These are phyloP conservation scores for Meandrusa payeni DNA, from an alignment of 2,888 invertebrate genomes.

Conservation along the genomic window DNA sequence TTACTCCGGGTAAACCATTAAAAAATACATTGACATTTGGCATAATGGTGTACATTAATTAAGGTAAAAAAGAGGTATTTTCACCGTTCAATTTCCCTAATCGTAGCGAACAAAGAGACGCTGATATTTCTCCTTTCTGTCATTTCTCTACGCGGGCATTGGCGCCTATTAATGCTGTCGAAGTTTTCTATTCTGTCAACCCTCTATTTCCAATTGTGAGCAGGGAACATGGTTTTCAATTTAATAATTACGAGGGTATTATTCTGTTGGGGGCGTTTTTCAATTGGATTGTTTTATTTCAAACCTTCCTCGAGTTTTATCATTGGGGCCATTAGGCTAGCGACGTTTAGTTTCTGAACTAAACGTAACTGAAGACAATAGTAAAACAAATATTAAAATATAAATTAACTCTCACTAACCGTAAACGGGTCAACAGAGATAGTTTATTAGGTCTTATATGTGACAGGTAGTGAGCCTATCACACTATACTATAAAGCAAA, in stretches of 20 bases:
- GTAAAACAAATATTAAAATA: too few species aligned
- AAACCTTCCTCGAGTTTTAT: constrained; percentile 51
- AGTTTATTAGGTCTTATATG: too few species aligned
- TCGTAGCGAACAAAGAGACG: neutral
- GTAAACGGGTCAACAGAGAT: too few species aligned
- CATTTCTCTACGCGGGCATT: neutral
- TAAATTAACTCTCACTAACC: too few species aligned
- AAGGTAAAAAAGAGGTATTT: too few species aligned
- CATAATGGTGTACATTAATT: too few species aligned
- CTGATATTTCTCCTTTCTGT: neutral
- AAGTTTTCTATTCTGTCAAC: constrained; percentile 37
- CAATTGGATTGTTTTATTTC: constrained; percentile 73
- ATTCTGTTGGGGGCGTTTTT: constrained; percentile 62
- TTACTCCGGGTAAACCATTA: too few species aligned
- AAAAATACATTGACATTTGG: too few species aligned
- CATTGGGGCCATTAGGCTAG: constrained; percentile 38
- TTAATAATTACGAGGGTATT: constrained; percentile 67
- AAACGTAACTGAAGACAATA: too few species aligned
- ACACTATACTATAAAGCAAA: too few species aligned
- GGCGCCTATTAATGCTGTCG: constrained; percentile 11
- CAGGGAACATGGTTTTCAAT: constrained; percentile 69
- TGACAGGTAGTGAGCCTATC: too few species aligned
- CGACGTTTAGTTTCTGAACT: too few species aligned
- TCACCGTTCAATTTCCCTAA: constrained; percentile 1
- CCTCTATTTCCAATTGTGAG: constrained; percentile 43